Base-by-base conservation (phyloP, 2,888 invertebrate genomes). In the Cylloceria caligata region DNA sequence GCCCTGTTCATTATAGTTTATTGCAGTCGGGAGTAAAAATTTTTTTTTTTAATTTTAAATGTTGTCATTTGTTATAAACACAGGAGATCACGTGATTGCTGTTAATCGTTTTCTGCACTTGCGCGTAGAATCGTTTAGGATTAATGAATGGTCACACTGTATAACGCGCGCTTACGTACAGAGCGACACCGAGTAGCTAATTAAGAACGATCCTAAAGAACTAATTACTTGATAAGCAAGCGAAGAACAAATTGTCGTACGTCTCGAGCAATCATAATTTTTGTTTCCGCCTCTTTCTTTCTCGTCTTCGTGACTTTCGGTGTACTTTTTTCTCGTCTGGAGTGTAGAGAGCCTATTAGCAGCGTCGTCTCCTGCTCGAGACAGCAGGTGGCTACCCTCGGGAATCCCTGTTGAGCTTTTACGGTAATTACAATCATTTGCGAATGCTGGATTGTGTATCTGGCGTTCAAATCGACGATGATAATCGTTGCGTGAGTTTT, bases 371-470 rank as follows among this genome's bases (percentile, higher is more conserved):
- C 21, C 21, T 52, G 39, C 52, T 21, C 39, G 65, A 21, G 75
- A 45, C 57, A 27, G 78, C 78, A 78, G 78, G 57, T 78, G 78
- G 64, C 60, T 47, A 30, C 21, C 36, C 65, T 67, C 45, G 72
- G 45, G 72, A 78, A 78, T 78, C 78, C 65, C 72, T 24, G 72
- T 49, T 36, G 71, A 72, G 45, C 78, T 71, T 67, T 72, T 24
- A 65, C 74, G 69, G 80, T 83, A 83, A 83, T 83, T 74, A 80
- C 74, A 75, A 80, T 77, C 74, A 83, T 83, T 83, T 80, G 60
- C 69, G 65, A 49, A 42, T 62, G 60, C 21, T 78, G 27, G 74
- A 78, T 80, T 82, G 74, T 73, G 57, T 78, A 72, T 78, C 78
- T 30, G 19, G 19, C 36, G 16, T 30, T 30, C 6, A 9, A 21